Base-by-base conservation (phyloP, 2,113 vertebrate species). In the Gallinago paraguaiae region DNA sequence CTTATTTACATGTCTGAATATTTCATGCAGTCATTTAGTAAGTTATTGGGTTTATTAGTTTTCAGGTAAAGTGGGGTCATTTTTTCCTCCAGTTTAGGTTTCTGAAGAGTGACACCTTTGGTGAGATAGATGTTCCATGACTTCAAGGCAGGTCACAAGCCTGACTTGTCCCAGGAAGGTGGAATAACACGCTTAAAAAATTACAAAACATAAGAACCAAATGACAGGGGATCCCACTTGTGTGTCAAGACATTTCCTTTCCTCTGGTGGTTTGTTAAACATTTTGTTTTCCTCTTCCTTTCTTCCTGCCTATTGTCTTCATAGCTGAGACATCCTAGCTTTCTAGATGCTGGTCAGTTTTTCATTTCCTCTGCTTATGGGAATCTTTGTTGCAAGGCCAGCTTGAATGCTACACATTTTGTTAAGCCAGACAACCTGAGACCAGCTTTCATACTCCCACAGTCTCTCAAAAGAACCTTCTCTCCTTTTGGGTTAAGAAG, bases 151-250 rank as follows among this genome's bases (percentile, higher is more conserved):
- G 22, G 12, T 39, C 46, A 45, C 1, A 1, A 27, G 3, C 37
- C 56, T 70, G 17, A 70, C 30, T 65, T 90, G 31, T 20, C 24
- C 9, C 25, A 39, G 23, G 23, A 61, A 75, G 18, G 17, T 27
- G 51, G 20, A 82, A 88, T 30, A 65, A 65, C 3, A 1, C 53
- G 20, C 24, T 88, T 74, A 27, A 75, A 27, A 90, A 78, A 30
- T 72, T 16, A 0, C 9, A 67, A 4, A 43, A 24, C 1, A 0
- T 59, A 91, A 54, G 7, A 75, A n/a, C 6, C 3, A 59, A 27
- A 28, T 45, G 28, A 18, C 27, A 27, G 13, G 13, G 64, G 6
- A 6, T 83, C 16, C 5, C 7, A 1, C 0, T 30, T 39, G 1
- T 35, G 6, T 27, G 5, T 67, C 20, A 75, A 68, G 37, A 23